Evolutionary conservation across 2,113 vertebrate genomes (phyloP).

Genomic region (Anhinga rufa): DNA sequence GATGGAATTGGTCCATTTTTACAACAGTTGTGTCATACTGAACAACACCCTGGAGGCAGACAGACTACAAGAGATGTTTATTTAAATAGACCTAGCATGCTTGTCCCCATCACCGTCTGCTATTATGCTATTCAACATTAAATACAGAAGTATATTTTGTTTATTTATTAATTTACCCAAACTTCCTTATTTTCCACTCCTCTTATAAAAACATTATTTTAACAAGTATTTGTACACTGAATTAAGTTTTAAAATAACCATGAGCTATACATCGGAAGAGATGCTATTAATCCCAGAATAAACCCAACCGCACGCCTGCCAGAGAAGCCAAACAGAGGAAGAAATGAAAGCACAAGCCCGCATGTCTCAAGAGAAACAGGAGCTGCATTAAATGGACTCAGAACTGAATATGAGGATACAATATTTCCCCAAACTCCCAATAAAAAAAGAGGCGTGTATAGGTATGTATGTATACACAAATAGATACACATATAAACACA

Average conservation of each 20-base stretch:
- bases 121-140: background rate
- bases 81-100: background rate
- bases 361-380: background rate
- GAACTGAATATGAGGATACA: background rate
- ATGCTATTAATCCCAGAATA: background rate
- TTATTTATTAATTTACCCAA: background rate
- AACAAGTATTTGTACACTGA: background rate
- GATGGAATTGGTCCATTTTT: background rate
- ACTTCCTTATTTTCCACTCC: background rate
- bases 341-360: background rate
- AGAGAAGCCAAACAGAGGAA: background rate
- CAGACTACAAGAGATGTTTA: background rate
- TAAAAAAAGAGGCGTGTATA: background rate
- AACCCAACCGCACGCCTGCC: background rate
- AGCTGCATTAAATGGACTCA: background rate
- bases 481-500: background rate
- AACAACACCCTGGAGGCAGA: background rate
- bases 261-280: background rate
- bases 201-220: background rate
- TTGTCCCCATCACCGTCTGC: background rate
- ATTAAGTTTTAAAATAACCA: background rate
- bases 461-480: background rate
- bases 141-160: background rate
- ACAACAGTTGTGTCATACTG: background rate
- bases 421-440: background rate